These are phyloP conservation scores for Caenorhabditis angaria DNA, from an alignment of 2,888 invertebrate species.

Conservation along the genomic window DNA sequence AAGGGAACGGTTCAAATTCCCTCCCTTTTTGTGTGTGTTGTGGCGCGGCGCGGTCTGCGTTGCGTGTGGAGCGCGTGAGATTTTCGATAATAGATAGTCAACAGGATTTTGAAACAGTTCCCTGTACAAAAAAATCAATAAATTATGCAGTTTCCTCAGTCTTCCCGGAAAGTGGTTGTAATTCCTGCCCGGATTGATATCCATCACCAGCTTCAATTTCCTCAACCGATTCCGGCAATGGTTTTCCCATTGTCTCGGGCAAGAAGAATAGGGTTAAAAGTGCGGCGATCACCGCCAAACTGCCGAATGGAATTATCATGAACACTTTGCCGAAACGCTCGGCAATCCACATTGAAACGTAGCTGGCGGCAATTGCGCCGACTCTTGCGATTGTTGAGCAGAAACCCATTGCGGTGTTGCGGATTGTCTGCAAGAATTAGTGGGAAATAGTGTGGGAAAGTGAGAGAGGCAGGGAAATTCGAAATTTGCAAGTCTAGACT, in stretches of 20 bases:
- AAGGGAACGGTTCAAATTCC: too few species aligned
- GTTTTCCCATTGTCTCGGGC: constrained; percentile 70
- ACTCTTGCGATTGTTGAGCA: constrained; percentile 86
- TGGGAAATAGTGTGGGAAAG: too few species aligned
- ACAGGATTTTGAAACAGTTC: background rate
- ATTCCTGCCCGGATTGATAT: constrained; percentile 26
- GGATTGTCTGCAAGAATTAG: constrained; percentile 74
- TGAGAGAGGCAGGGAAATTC: too few species aligned
- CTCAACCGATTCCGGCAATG: constrained; percentile 68
- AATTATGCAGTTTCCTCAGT: constrained; percentile 36
- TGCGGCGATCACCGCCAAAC: constrained; percentile 60
- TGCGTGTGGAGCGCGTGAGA: too few species aligned
- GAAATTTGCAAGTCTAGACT: background rate
- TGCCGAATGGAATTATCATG: constrained; percentile 70
- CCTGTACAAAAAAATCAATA: background rate
- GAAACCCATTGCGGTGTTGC: constrained; percentile 86
- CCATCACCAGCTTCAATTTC: constrained; percentile 51
- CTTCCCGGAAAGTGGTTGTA: constrained; percentile 31
- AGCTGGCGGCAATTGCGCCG: constrained; percentile 87
- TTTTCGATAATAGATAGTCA: too few species aligned
- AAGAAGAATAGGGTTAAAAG: constrained; percentile 62
- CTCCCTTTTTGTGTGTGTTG: too few species aligned
- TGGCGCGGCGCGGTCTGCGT: too few species aligned
- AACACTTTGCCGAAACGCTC: constrained; percentile 62
- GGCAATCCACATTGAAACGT: constrained; percentile 77